Base-by-base conservation (phyloP, 2,113 vertebrate species). In the Otus sunia region DNA sequence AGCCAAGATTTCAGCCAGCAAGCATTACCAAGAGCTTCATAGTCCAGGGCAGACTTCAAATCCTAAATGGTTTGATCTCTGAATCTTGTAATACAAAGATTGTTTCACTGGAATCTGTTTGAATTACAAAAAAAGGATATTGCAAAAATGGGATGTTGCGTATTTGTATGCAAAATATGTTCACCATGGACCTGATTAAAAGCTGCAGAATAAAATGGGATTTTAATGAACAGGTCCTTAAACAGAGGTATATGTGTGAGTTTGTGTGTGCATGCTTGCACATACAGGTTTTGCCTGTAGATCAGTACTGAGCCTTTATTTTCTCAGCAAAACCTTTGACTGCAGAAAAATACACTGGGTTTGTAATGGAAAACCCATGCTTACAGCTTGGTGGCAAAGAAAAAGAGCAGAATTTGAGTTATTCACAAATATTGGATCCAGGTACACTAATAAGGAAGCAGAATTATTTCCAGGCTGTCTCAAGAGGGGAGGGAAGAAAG, bases 341-440 rank as follows among this genome's bases (percentile, higher is more conserved):
- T 79, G 58, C 83, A 83, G 72, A 32, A 89, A 81, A 91, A 23
- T 4, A 49, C 30, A 23, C 43, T 6, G 14, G 8, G 25, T 72
- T 81, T 75, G 73, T 49, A 43, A 64, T 29, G 58, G 80, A 82
- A 95, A 94, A 68, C 68, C 56, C 4, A 0, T 26, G 22, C 56
- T 91, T 60, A 43, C 43, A 81, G 60, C 90, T 88, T 36, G 4
- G 69, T 20, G 47, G 69, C 63, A 43, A 60, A 94, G 49, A 72
- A 84, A 92, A 86, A 75, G 55, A 55, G 64, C 59, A 80, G 83
- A 55, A 49, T 92, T 16, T 16, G 88, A 94, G 45, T 68, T 94
- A 82, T 94, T 67, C 58, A 8, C 94, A 95, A 95, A 97, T 97
- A 92, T 85, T 87, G 88, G 92, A 96, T 37, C 58, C 86, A 87